phyloP scores from a whole-genome alignment of 2,888 invertebrate genomes.

The Patella ulyssiponensis region DNA sequence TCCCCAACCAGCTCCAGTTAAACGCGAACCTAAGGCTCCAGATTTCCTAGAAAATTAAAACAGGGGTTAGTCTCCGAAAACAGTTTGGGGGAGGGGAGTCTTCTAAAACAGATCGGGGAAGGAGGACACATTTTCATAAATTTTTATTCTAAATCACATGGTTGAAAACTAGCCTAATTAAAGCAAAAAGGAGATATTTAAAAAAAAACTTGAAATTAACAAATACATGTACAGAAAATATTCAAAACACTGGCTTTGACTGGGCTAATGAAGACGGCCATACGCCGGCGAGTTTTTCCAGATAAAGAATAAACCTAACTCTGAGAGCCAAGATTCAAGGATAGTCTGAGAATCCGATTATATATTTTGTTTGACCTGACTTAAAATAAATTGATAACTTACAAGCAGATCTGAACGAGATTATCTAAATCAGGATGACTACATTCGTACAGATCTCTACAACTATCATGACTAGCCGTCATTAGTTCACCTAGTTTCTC shows the following conservation, averaged over 20 bases:
- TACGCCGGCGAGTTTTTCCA: too few species aligned
- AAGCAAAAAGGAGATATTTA: too few species aligned
- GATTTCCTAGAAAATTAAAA: conserved; percentile 60
- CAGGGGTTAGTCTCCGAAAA: background rate
- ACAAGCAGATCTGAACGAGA: conserved; percentile 81
- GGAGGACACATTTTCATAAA: too few species aligned
- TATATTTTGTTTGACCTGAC: background rate
- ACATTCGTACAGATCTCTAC: conserved; percentile 90
- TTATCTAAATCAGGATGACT: conserved; percentile 90
- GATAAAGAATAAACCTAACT: too few species aligned
- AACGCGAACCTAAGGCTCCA: conserved; percentile 85
- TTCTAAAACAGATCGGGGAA: background rate
- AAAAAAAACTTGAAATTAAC: too few species aligned
- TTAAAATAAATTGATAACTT: conserved; percentile 65
- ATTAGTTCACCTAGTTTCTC: conserved; percentile 84
- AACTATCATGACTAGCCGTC: conserved; percentile 89
- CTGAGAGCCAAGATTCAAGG: too few species aligned
- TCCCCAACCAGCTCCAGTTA: conserved; percentile 99
- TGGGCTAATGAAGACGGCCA: too few species aligned
- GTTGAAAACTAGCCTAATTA: too few species aligned
- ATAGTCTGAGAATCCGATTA: too few species aligned
- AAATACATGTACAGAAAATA: too few species aligned
- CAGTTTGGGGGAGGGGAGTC: background rate
- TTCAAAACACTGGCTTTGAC: too few species aligned
- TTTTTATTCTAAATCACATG: too few species aligned